A percentile compares a stretch with the other conserved stretches of the same genome.
phyloP scores from a whole-genome alignment of 2,797 vertebrate genomes.

The Poecilia wingei region DNA sequence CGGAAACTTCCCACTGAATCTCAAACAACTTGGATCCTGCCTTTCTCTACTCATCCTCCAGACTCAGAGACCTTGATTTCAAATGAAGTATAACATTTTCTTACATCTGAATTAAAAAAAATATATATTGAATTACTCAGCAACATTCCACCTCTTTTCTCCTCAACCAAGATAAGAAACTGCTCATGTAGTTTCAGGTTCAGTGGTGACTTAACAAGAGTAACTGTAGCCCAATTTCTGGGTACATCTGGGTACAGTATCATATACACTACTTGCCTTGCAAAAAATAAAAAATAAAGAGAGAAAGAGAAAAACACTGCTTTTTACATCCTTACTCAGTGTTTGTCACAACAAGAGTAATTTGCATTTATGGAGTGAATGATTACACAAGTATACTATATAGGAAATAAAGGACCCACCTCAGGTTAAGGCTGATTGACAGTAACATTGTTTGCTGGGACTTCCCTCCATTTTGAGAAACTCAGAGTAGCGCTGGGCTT shows the following conservation, averaged over 20 bases:
- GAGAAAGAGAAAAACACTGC: not conserved
- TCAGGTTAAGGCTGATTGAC: slow-evolving; percentile 82
- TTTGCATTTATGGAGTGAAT: slow-evolving; percentile 81
- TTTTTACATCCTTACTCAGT: slow-evolving; percentile 46
- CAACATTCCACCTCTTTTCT: not conserved
- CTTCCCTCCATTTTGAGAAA: slow-evolving; percentile 76
- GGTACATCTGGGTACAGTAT: slow-evolving; percentile 16
- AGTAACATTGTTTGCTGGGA: slow-evolving; percentile 70
- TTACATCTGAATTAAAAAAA: not conserved
- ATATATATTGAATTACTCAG: not conserved
- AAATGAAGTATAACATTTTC: not conserved
- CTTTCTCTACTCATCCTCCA: not conserved
- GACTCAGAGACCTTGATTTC: not conserved
- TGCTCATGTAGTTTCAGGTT: not conserved
- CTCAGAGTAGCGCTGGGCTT: slow-evolving; percentile 71
- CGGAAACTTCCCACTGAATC: not conserved
- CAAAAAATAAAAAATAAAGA: slow-evolving; percentile 22
- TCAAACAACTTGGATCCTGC: not conserved
- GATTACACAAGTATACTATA: slow-evolving; percentile 79
- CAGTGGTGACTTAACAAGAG: not conserved
- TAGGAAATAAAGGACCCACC: slow-evolving; percentile 70
- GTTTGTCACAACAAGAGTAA: slow-evolving; percentile 72
- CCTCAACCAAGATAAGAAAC: not conserved
- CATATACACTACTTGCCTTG: slow-evolving; percentile 46
- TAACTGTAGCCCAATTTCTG: not conserved